These are phyloP conservation scores for Drosophila jambulina DNA, from an alignment of 1,140 invertebrate genomes.

Conservation along the genomic window DNA sequence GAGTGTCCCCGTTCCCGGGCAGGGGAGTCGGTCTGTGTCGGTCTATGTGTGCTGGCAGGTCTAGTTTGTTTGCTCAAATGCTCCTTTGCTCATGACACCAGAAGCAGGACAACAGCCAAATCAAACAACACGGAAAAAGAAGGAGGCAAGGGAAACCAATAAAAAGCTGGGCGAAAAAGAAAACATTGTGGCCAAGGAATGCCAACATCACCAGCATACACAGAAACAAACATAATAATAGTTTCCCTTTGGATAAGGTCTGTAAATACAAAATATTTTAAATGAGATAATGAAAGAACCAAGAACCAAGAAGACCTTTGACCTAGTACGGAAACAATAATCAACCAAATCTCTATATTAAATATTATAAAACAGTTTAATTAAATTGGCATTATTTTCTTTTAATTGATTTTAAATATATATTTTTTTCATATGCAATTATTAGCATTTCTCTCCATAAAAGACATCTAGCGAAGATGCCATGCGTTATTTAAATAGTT, in stretches of 20 bases:
- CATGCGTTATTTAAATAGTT: background rate
- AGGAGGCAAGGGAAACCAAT: conserved; percentile 66
- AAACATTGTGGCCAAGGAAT: conserved; percentile 80
- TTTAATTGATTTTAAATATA: background rate
- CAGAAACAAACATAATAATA: conserved; percentile 9
- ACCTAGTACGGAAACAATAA: background rate
- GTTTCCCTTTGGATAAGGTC: background rate
- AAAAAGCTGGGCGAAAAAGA: conserved; percentile 77
- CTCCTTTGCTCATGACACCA: conserved; percentile 82
- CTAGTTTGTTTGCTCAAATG: conserved; percentile 81
- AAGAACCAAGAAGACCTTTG: no score
- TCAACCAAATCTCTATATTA: background rate
- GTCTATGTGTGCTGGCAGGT: conserved; percentile 59
- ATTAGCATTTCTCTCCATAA: background rate
- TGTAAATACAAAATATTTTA: background rate
- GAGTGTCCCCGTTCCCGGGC: conserved; percentile 9
- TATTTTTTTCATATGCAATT: background rate
- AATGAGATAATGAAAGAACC: background rate
- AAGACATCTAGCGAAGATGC: background rate
- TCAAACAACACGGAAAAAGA: conserved; percentile 41
- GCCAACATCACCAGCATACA: conserved; percentile 36
- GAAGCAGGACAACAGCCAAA: conserved; percentile 53
- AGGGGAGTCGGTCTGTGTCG: background rate
- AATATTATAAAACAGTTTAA: background rate
- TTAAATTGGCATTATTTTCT: background rate